These are phyloP conservation scores for Sisyra nigra DNA, from an alignment of 2,888 invertebrate genomes.

Conservation along the genomic window DNA sequence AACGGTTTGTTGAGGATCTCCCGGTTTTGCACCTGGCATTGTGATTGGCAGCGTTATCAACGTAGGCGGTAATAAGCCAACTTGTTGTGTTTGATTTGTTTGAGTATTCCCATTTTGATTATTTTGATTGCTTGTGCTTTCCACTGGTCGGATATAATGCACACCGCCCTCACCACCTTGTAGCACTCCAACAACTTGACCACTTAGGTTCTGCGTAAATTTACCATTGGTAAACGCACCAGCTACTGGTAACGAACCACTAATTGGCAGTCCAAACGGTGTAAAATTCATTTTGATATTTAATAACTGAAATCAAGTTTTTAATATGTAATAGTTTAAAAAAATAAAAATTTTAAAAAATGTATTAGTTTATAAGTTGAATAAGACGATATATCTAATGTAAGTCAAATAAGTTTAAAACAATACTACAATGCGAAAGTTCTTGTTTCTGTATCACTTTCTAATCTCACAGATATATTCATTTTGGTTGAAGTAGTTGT, in stretches of 20 bases:
- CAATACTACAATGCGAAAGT: too few relatives aligned
- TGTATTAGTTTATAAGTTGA: too few relatives aligned
- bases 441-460: too few relatives aligned
- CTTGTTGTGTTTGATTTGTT: conserved; percentile 12
- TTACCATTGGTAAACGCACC: conserved; percentile 42
- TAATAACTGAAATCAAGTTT: not conserved
- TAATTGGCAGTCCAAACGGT: conserved; percentile 46
- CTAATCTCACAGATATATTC: too few relatives aligned
- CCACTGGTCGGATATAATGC: conserved; percentile 53
- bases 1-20: conserved; percentile 61
- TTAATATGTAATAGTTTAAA: too few relatives aligned
- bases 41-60: conserved; percentile 65
- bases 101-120: conserved; percentile 16
- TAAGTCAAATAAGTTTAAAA: too few relatives aligned
- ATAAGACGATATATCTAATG: too few relatives aligned
- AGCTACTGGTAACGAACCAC: conserved; percentile 40
- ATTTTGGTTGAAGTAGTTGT: too few relatives aligned
- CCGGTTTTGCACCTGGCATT: conserved; percentile 56
- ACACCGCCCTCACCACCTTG: conserved; percentile 55
- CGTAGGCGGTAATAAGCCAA: conserved; percentile 35
- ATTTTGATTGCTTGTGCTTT: conserved; percentile 27
- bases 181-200: conserved; percentile 55
- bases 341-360: too few relatives aligned
- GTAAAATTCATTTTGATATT: conserved; percentile 51
- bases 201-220: conserved; percentile 51